Percentiles rank a stretch among this genome's conserved stretches.
These are phyloP conservation scores for Pentalonia nigronervosa DNA, from an alignment of 1,140 invertebrate genomes.

Conservation along the genomic window DNA sequence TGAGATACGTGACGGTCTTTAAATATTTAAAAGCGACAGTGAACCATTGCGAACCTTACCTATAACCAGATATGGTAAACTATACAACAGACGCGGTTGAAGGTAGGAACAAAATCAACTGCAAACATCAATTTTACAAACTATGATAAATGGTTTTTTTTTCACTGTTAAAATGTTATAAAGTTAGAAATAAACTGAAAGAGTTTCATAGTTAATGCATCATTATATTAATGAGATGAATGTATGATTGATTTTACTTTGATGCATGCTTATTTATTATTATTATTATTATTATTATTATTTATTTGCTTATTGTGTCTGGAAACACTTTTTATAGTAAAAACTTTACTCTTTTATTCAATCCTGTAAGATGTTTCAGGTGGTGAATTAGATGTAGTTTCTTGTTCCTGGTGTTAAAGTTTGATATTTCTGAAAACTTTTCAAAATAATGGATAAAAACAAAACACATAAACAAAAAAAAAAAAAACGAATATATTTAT, in stretches of 20 bases:
- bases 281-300: too few relatives aligned
- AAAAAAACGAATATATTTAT: not conserved
- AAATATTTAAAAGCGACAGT: not conserved
- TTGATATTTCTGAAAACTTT: not conserved
- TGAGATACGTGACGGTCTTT: not conserved
- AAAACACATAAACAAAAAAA: not conserved
- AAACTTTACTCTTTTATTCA: not conserved
- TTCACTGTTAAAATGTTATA: not conserved
- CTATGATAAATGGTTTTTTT: not conserved
- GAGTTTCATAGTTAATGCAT: too few relatives aligned
- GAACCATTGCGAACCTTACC: not conserved
- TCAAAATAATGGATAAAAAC: not conserved
- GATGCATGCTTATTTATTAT: too few relatives aligned
- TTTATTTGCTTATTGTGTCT: not conserved
- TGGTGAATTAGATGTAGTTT: not conserved
- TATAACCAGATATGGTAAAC: not conserved
- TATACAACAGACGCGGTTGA: not conserved
- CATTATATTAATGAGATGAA: too few relatives aligned
- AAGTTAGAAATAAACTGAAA: not conserved
- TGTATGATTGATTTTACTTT: too few relatives aligned
- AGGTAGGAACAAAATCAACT: not conserved
- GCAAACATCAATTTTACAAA: too few relatives aligned
- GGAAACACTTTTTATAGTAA: not conserved
- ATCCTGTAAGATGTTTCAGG: not conserved
- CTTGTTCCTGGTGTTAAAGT: not conserved